These are phyloP conservation scores for Daphoenositta chrysoptera DNA, from an alignment of 2,113 vertebrate species.

Conservation along the genomic window DNA sequence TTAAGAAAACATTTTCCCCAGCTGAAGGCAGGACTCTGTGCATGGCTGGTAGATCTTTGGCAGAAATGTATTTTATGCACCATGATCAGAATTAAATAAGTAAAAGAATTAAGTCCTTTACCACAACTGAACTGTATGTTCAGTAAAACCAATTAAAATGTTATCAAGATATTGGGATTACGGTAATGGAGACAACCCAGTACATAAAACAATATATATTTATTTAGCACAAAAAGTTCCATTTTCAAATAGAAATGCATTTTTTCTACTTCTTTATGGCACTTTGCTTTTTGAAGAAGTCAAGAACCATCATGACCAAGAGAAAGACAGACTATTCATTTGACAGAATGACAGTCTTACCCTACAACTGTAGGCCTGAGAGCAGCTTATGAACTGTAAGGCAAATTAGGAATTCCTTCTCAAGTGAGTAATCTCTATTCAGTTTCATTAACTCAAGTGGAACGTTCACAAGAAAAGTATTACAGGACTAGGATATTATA, in stretches of 20 bases:
- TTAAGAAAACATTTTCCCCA: not conserved
- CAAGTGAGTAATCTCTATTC: not conserved
- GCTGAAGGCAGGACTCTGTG: not conserved
- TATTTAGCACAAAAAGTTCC: conserved; percentile 32
- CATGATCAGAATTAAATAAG: not conserved
- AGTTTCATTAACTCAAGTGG: not conserved
- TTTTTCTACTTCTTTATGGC: not conserved
- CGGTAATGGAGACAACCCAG: not conserved
- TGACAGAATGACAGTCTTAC: not conserved
- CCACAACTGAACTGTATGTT: not conserved
- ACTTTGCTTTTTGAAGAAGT: not conserved
- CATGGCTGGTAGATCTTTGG: not conserved
- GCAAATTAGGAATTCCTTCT: conserved; percentile 19
- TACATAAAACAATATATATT: conserved; percentile 8
- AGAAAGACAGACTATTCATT: not conserved
- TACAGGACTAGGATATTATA: not conserved
- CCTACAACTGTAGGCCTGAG: not conserved
- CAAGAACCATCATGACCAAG: not conserved
- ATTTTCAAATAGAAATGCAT: not conserved
- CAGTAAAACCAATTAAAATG: not conserved
- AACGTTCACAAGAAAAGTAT: not conserved
- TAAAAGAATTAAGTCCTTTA: not conserved
- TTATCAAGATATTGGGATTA: not conserved
- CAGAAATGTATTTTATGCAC: not conserved
- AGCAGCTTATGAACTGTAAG: conserved; percentile 22